Base-by-base conservation (phyloP, 2,888 invertebrate species). In the Temnothorax unifasciatus region DNA sequence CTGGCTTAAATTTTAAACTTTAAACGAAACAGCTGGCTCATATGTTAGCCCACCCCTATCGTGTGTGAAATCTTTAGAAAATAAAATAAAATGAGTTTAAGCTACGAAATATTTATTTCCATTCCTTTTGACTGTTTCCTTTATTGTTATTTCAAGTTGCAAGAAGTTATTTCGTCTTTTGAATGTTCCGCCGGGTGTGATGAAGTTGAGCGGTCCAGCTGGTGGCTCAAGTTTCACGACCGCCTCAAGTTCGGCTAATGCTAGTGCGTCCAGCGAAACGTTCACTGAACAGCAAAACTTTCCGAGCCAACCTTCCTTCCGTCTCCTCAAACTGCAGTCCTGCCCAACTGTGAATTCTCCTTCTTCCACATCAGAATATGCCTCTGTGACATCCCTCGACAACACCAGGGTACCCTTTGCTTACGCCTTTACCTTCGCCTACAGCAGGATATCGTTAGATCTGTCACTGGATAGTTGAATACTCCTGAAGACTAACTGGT, bases 11-110 rank as follows among this genome's bases (percentile, higher is more conserved):
- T 88, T 90, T 89, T 66, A 34, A 57, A 25, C 13, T 64, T 25
- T 8, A 66, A 38, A n/a, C n/a, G 29, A 75, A 44, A 54, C 54
- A 90, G 86, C 87, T 91, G 91, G 91, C 90, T 92, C 90, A 89
- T 92, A 87, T 89, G 91, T 91, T 88, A 90, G 88, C 89, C 89
- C 83, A 89, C 91, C 4, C 0, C 88, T 91, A 82, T 90, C 90
- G 88, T 90, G 90, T 90, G 90, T 90, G 44, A 89, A 85, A 82
- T 88, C 87, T 88, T 84, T 86, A 41, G 21, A 83, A 91, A 86
- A 88, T 88, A 84, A 91, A 86, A 86, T 84, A 85, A 89, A 64
- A 75, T 41, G 66, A 75, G 77, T 63, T 13, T 13, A 25, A 61
- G 9, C 34, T 77, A 54, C 18, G 1, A 74, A 50, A 69, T 5